Percentiles rank a stretch among this genome's conserved stretches.
Evolutionary conservation across 2,797 vertebrate genomes (phyloP).

Genomic region (Tarsius wallacei): DNA sequence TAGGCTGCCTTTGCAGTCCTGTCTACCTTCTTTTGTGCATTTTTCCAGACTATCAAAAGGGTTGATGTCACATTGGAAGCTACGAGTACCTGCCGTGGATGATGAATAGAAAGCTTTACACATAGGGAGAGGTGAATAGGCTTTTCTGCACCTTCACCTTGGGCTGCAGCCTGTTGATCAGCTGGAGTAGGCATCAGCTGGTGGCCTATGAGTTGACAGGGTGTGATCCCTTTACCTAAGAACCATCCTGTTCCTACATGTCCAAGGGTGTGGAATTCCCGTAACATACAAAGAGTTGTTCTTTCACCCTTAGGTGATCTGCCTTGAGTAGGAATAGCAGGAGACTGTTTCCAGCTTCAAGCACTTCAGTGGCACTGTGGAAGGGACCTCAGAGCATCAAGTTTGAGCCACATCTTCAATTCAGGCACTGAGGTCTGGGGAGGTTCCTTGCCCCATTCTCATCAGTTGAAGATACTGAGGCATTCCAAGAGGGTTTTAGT

Average conservation of each 20-base stretch:
- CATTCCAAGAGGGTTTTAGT: not conserved
- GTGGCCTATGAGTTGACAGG: not conserved
- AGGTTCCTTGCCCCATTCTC: not conserved
- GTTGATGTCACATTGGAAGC: not conserved
- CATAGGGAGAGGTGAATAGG: not conserved
- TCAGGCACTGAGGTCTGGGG: not conserved
- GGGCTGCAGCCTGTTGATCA: not conserved
- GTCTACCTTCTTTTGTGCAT: not conserved
- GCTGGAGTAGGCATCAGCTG: not conserved
- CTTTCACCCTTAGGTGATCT: not conserved
- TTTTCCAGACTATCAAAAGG: constrained; percentile 10
- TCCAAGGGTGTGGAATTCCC: not conserved
- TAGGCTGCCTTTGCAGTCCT: not conserved
- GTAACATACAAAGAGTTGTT: not conserved
- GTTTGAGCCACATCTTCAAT: not conserved
- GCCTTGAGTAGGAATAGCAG: not conserved
- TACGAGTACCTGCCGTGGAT: not conserved
- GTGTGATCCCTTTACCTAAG: not conserved
- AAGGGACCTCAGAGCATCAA: constrained; percentile 11
- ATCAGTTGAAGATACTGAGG: not conserved
- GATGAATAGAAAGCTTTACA: not conserved
- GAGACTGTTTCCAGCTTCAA: not conserved
- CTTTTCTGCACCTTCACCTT: not conserved
- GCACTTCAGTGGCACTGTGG: not conserved
- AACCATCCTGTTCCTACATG: not conserved